phyloP scores from a whole-genome alignment of 1,140 invertebrate genomes.

The Hestina assimilis region DNA sequence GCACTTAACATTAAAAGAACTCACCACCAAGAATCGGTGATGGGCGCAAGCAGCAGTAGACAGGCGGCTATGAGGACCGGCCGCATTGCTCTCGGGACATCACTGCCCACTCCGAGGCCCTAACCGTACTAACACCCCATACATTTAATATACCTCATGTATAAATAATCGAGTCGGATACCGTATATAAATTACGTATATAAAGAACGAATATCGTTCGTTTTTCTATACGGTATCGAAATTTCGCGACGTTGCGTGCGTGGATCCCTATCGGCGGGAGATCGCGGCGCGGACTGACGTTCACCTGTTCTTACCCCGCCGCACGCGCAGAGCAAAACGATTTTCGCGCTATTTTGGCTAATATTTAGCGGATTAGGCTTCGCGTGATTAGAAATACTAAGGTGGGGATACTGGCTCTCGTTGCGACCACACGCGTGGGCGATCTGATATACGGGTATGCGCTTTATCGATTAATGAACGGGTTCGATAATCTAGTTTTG shows the following conservation, averaged over 20 bases:
- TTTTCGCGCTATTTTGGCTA: slow-evolving; percentile 78
- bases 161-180: neutral
- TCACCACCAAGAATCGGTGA: slow-evolving; percentile 83
- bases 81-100: slow-evolving; percentile 81
- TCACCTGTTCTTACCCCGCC: slow-evolving; percentile 63
- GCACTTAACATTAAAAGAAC: slow-evolving; percentile 43
- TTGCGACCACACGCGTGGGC: slow-evolving; percentile 45
- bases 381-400: slow-evolving; percentile 60
- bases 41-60: slow-evolving; percentile 82
- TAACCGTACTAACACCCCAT: slow-evolving; percentile 31
- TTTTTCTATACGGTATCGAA: slow-evolving; percentile 47
- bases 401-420: slow-evolving; percentile 41
- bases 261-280: slow-evolving; percentile 66
- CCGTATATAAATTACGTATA: neutral
- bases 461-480: slow-evolving; percentile 24
- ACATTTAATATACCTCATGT: slow-evolving; percentile 14
- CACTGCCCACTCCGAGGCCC: slow-evolving; percentile 49
- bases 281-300: slow-evolving; percentile 68
- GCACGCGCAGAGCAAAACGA: slow-evolving; percentile 66
- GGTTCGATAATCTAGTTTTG: slow-evolving; percentile 28
- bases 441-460: slow-evolving; percentile 25
- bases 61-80: slow-evolving; percentile 81
- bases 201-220: slow-evolving; percentile 37
- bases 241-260: slow-evolving; percentile 61
- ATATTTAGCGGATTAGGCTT: slow-evolving; percentile 73